Evolutionary conservation across 2,888 invertebrate genomes (phyloP), one percentile per base, ranked within the genome.

Genomic region (Omphaloscelis lunosa): DNA sequence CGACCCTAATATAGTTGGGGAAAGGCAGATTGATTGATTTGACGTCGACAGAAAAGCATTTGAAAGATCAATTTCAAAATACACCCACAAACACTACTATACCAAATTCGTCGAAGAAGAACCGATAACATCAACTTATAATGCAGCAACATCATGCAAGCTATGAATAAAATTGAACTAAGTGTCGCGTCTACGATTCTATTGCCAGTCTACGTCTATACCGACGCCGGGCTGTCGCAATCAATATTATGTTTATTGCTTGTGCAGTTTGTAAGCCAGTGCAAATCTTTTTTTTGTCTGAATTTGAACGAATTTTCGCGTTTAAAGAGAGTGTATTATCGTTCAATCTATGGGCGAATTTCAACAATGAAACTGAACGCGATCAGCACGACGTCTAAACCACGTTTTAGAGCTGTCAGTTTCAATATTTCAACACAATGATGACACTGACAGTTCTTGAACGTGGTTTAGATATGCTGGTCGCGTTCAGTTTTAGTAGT

Each of bases 161-260:
- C 63, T 48, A 39, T 56, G 34, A 62, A 67, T 45, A 58, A 29
- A 11, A 29, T 66, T 27, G 0, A n/a, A 29, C 34, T 0, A 2
- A 74, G 41, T 62, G 84, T 74, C 80, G 51, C 45, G 34, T 78
- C 84, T 86, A 61, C 69, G 17, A 29, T 34, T 20, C 2, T 56
- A 63, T 29, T 29, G 20, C 20, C 65, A 20, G 29, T 72, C 74
- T 79, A 65, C 48, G 34, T 27, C 8, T 12, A 9, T 1, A 48
- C 0, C 71, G 89, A n/a, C 89, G 88, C 89, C 89, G 29, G 59
- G 0, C 63, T 61, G 87, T 73, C 87, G 86, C 86, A 85, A 82
- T 87, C 87, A 75, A 87, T 87, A 88, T 34, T 15, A 48, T 39
- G 58, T 71, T 86, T 73, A 84, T 75, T 74, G 62, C 72, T 34